A percentile compares a stretch with the other conserved stretches of the same genome.
These are phyloP conservation scores for Heterotis niloticus DNA, from an alignment of 2,113 vertebrate genomes.

Conservation along the genomic window DNA sequence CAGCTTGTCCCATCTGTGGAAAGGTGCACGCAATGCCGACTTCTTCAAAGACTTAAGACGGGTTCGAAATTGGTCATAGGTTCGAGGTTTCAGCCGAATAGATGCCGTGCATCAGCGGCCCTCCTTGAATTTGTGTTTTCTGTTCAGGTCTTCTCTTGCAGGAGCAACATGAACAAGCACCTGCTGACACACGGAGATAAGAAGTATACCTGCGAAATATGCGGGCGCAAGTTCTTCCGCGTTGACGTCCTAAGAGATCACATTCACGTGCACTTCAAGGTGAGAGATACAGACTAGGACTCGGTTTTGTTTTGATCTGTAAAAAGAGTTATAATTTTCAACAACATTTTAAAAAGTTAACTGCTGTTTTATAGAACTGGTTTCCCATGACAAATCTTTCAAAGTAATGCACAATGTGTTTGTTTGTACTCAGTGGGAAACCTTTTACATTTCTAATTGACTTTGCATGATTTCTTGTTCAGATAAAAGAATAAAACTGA, in stretches of 20 bases:
- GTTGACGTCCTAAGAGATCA: constrained; percentile 96
- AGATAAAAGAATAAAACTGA: no score
- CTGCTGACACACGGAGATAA: constrained; percentile 96
- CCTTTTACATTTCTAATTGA: no score
- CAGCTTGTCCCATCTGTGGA: constrained; percentile 88
- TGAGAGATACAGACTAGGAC: constrained; percentile 50
- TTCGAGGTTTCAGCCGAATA: background rate
- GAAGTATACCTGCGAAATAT: constrained; percentile 98
- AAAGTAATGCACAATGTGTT: no score
- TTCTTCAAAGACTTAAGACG: background rate
- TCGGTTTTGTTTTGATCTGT: no score
- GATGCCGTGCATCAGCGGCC: background rate
- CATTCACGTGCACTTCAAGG: constrained; percentile 99
- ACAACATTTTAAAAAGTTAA: no score
- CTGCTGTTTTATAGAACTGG: no score
- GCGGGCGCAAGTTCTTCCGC: constrained; percentile 94
- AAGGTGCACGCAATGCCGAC: constrained; percentile 67
- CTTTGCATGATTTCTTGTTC: no score
- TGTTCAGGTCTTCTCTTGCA: constrained; percentile 88
- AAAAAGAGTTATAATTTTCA: no score
- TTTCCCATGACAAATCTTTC: no score
- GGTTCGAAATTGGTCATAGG: background rate
- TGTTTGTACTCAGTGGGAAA: no score
- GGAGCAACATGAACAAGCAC: constrained; percentile 99
- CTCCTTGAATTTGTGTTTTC: background rate